phyloP scores from a whole-genome alignment of 2,113 vertebrate genomes.

The Recurvirostra avosetta region DNA sequence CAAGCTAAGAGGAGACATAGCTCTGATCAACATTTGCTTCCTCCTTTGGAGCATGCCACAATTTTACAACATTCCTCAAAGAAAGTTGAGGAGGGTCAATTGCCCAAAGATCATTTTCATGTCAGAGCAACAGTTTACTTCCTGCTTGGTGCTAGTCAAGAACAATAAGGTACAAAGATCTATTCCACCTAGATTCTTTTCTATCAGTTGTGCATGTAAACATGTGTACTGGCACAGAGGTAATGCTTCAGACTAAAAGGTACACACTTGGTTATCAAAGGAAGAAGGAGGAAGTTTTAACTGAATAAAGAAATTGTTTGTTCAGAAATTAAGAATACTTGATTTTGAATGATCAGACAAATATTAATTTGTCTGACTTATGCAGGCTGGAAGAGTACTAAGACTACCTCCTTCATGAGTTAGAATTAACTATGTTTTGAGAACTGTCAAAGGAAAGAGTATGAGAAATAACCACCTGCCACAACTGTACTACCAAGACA shows the following conservation, averaged over 20 bases:
- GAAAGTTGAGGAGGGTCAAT: not conserved
- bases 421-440: not conserved
- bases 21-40: not conserved
- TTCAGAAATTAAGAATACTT: not conserved
- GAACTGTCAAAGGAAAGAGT: not conserved
- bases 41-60: not conserved
- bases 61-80: not conserved
- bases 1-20: not conserved
- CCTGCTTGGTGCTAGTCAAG: not conserved
- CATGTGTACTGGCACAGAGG: fast-evolving
- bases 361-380: not conserved
- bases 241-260: not conserved
- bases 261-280: not conserved
- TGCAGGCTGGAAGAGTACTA: not conserved
- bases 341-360: not conserved
- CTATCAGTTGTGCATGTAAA: not conserved
- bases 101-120: not conserved
- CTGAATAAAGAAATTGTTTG: not conserved
- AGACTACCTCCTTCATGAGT: not conserved
- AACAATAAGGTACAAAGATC: not conserved
- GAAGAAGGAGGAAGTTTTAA: not conserved
- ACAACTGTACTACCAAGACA: not conserved
- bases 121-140: not conserved
- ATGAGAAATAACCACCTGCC: not conserved
- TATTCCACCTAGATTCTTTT: not conserved